phyloP scores from a whole-genome alignment of 1,140 invertebrate species.

The Drosophila watanabei region DNA sequence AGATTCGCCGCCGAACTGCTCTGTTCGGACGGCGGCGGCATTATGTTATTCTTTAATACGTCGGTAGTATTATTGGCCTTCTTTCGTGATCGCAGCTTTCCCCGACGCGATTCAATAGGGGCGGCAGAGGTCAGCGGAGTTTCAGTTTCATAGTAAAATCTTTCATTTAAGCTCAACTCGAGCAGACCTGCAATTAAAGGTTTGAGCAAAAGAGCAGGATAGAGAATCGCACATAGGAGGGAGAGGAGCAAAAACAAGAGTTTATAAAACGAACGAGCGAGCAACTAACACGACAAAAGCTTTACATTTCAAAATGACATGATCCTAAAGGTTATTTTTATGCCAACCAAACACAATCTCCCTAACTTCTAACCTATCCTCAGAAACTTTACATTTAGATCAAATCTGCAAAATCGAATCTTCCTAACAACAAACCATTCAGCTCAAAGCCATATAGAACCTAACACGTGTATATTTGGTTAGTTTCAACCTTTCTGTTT shows the following conservation, averaged over 20 bases:
- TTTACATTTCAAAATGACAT: conserved; percentile 22
- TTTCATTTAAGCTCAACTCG: conserved; percentile 72
- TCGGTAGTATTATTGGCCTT: conserved; percentile 18
- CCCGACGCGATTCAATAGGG: conserved; percentile 36
- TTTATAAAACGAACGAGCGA: conserved; percentile 32
- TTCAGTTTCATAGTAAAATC: conserved; percentile 69
- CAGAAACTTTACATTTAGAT: too few relatives aligned
- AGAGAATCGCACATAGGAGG: conserved; percentile 38
- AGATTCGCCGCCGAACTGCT: conserved; percentile 62
- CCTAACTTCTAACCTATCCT: background rate
- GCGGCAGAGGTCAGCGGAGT: conserved; percentile 31
- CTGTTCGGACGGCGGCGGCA: conserved; percentile 38
- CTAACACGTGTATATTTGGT: background rate
- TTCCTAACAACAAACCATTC: background rate
- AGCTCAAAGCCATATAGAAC: background rate
- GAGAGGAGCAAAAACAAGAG: conserved; percentile 17
- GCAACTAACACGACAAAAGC: conserved; percentile 36
- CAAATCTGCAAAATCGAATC: background rate
- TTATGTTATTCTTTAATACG: conserved; percentile 32
- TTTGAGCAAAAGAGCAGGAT: conserved; percentile 58
- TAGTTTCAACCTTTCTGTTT: background rate
- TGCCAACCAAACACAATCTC: background rate
- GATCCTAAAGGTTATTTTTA: background rate
- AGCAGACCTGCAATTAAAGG: conserved; percentile 76
- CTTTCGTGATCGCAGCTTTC: conserved; percentile 62